Base-by-base conservation (phyloP, 1,140 invertebrate genomes). In the Oscheius sp. region DNA sequence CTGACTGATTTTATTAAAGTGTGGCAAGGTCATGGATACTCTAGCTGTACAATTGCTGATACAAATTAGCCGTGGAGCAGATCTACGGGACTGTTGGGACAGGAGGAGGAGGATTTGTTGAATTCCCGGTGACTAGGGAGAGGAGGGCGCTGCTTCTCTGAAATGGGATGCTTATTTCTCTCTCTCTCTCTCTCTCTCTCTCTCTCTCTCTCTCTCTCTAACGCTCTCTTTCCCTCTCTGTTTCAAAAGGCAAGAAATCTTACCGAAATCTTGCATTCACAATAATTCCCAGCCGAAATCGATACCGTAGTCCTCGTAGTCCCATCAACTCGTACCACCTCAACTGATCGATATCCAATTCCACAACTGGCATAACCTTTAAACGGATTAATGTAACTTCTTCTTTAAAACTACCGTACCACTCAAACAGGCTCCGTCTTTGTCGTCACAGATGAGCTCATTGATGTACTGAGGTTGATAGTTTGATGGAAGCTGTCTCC, bases 391-490 rank as follows among this genome's bases (percentile, higher is more conserved):
- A n/a, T 20, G 3, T n/a, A 55, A 10, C 7, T 38, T 20, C 59
- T 4, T 62, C 18, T 15, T 62, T 10, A n/a, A 18, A 15, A 15
- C n/a, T 7, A 64, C 18, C 26, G 26, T 18, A 58, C 66, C 66
- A 15, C 32, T 42, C 3, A 68, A 31, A 68, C 66, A 68, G 18
- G 46, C 52, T 15, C 38, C 45, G 32, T 68, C 45, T 3, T 3
- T 20, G 4, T 15, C 28, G 34, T 68, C 66, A 62, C 66, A 68
- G 26, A 68, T 64, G 29, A 68, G 55, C 31, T 68, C 66, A 35
- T 68, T 68, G 20, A 68, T 49, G 45, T 68, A 68, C 38, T 63
- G 66, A 7, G 66, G 66, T 10, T 23, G 18, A 42, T 68, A 68
- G 45, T 68, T 62, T 18, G 18, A 46, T 4, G 66, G 66, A 3